Base-by-base conservation (phyloP, 2,797 vertebrate genomes). In the Platyrinchus mystaceus region DNA sequence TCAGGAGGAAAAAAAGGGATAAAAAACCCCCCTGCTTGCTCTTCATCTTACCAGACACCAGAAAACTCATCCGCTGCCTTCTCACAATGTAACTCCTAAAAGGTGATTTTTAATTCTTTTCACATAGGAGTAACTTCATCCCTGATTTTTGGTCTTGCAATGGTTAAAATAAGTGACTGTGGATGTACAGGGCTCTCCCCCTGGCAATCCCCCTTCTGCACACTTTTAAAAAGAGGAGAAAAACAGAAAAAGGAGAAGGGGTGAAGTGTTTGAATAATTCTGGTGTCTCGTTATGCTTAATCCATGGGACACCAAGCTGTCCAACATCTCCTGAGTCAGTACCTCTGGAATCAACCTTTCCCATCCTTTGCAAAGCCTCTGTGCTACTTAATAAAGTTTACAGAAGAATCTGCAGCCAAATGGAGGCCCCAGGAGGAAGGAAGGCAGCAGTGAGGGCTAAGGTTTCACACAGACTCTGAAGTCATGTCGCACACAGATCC, bases 401-500 rank as follows among this genome's bases (percentile, higher is more conserved):
- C 67, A 82, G 86, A 73, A 94, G 64, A 32, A 71, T 52, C 10
- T 75, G 67, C 56, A 92, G 89, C 49, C 87, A 75, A 84, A 19
- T 1, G 89, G 58, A 62, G 52, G 74, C 92, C 91, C 74, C 79
- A 4, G 43, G 69, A 79, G 91, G 85, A 60, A 21, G 36, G 11
- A 9, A 64, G 41, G 62, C 58, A 39, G 88, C 84, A 39, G 0
- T 1, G 84, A 93, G 70, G 83, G 95, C 88, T 94, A 43, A 73
- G 7, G 87, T 93, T 96, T 93, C 91, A 60, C 30, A 5, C 79
- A 90, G 89, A 52, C 83, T 50, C 49, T 95, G 91, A 91, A 89
- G 92, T 93, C 46, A 94, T 30, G 58, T 36, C 49, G 64, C 12
- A 6, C 28, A 3, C 39, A 15, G 52, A 60, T n/a, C 68, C 74